Evolutionary conservation across 2,113 vertebrate genomes (phyloP).

Genomic region (Saccopteryx bilineata): DNA sequence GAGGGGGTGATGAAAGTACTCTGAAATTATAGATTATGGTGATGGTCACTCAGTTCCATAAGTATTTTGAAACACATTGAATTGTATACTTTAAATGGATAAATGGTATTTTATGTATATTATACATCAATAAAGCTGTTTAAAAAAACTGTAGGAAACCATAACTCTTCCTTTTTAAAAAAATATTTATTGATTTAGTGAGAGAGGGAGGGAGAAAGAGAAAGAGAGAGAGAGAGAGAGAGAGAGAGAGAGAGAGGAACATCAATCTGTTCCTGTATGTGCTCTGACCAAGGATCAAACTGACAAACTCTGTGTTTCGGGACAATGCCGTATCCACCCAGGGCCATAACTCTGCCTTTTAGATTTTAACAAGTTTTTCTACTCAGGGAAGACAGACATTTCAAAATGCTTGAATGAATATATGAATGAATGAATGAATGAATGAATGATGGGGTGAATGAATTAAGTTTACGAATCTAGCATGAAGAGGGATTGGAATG

Average conservation of each 20-base stretch:
- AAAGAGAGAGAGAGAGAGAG: too few species aligned
- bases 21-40: background rate
- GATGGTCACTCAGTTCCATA: background rate
- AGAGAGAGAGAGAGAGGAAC: too few species aligned
- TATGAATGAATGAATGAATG: background rate
- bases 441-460: background rate
- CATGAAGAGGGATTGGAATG: background rate
- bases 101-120: background rate
- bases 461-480: conserved; percentile 27
- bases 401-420: background rate
- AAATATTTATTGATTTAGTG: too few species aligned
- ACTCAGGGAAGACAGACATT: background rate
- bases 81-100: background rate
- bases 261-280: too few species aligned
- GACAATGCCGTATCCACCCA: too few species aligned
- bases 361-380: conserved; percentile 38
- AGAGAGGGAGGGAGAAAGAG: too few species aligned
- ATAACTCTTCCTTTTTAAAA: background rate
- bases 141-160: background rate
- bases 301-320: too few species aligned
- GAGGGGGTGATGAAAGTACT: background rate
- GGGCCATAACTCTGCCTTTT: background rate
- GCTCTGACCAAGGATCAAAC: too few species aligned
- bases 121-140: background rate
- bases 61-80: background rate